Conservation (phyloP, 2,797 vertebrate species). For the Carapus acus region DNA sequence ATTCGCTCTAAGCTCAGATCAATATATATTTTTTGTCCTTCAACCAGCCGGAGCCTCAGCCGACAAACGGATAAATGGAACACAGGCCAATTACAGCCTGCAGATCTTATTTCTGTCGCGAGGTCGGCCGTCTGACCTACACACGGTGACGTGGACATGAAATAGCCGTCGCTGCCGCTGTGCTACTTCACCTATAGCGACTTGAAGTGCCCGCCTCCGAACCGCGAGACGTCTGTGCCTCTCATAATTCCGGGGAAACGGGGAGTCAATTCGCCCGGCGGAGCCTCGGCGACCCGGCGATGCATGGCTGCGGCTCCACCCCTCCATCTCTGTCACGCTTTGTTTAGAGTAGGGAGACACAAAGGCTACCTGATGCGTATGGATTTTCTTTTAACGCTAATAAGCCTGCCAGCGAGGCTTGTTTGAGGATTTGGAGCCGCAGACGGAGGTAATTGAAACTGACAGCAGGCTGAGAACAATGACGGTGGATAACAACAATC, state of each 20-base stretch:
- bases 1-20: constrained; percentile 50
- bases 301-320: constrained; percentile 40
- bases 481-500: constrained; percentile 71
- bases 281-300: constrained; percentile 50
- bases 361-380: constrained; percentile 62
- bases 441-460: constrained; percentile 74
- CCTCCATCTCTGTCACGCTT: constrained; percentile 34
- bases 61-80: constrained; percentile 54
- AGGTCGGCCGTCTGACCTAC: constrained; percentile 54
- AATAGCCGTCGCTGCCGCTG: constrained; percentile 30
- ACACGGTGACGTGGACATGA: constrained; percentile 30
- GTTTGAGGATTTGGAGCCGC: constrained; percentile 59
- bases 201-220: constrained; percentile 39
- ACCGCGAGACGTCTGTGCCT: constrained; percentile 39
- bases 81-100: constrained; percentile 57
- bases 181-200: constrained; percentile 41
- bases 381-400: constrained; percentile 72
- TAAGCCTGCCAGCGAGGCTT: constrained; percentile 52
- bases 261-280: constrained; percentile 31
- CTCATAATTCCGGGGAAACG: constrained; percentile 36
- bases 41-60: constrained; percentile 43
- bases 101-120: constrained; percentile 51
- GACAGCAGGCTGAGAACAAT: constrained; percentile 71
- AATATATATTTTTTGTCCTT: constrained; percentile 54
- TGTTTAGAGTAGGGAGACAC: constrained; percentile 58